Conservation (phyloP, 2,888 invertebrate species). For the Hypolimnas misippus region DNA sequence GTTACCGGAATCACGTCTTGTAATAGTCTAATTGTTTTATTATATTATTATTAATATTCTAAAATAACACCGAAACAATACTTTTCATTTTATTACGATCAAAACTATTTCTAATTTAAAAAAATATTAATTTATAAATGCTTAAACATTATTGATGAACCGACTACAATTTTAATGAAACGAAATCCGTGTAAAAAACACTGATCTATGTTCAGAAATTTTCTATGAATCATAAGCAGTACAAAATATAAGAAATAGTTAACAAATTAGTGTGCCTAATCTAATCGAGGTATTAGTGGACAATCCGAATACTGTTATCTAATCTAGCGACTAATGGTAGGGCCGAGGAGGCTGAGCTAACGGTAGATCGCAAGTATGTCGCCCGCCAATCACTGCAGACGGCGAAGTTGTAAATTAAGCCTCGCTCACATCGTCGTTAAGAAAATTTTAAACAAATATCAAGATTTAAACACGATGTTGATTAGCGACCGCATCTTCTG, state of each 20-base stretch:
- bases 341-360: constrained; percentile 54
- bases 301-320: constrained; percentile 32
- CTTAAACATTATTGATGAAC: too few relatives aligned
- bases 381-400: constrained; percentile 65
- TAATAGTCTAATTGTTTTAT: constrained; percentile 18
- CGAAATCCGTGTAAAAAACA: too few relatives aligned
- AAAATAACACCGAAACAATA: not conserved
- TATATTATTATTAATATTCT: not conserved
- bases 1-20: constrained; percentile 31
- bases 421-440: constrained; percentile 30
- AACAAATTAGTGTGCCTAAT: constrained; percentile 21
- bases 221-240: constrained; percentile 20
- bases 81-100: not conserved
- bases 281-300: constrained; percentile 25
- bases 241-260: constrained; percentile 10
- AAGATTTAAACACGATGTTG: not conserved
- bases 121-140: too few relatives aligned
- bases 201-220: too few relatives aligned
- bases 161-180: too few relatives aligned
- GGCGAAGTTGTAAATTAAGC: constrained; percentile 51
- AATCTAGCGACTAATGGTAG: constrained; percentile 51
- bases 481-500: not conserved
- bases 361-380: constrained; percentile 71
- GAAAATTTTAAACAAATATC: constrained; percentile 19
- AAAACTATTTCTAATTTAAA: too few relatives aligned